Base-by-base conservation (phyloP, 2,113 vertebrate genomes). In the Rhinolophus sinicus region DNA sequence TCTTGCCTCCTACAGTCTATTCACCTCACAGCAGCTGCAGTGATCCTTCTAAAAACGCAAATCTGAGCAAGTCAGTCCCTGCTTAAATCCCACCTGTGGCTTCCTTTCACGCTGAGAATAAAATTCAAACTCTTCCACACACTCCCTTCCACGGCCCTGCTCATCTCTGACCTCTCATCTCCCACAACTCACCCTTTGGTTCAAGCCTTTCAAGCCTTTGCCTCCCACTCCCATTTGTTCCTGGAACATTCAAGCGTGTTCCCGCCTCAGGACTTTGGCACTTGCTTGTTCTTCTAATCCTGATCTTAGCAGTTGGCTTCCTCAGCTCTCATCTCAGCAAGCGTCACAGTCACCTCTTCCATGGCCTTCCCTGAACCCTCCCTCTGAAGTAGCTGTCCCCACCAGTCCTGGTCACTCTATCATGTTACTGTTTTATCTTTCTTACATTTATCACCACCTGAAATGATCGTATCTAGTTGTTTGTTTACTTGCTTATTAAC, bases 291-390 rank as follows among this genome's bases (percentile, higher is more conserved):
- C 77, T 76, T 73, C 40, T 69, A n/a, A 7, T 56, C 26, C 38
- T 86, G 62, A 62, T 90, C 50, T 75, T 58, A 73, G 84, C 54
- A 58, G 54, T 1, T 89, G 93, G 77, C 28, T 73, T 40, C 50
- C 65, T 96, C 52, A 95, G 38, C 24, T 52, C 60, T 70, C 65
- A 56, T 44, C 60, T 93, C 67, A 80, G 73, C 77, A 93, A 95
- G 54, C 30, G 35, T 70, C 33, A 80, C 54, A 21, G 35, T 70
- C 33, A 80, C 54, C 50, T 92, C 62, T 78, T 70, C 21, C 33
- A 28, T 84, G 56, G 56, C 40, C 76, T 87, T 87, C 56, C 47
- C 19, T 80, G 47, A 94, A 75, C 14, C 26, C 62, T 80, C 21
- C 38, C 9, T 78, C 28, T 67, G 65, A 87, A 64, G 56, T 24